These are phyloP conservation scores for Palythoa grandiflora DNA, from an alignment of 92 coral and sea anemone genomes.

Conservation along the genomic window DNA sequence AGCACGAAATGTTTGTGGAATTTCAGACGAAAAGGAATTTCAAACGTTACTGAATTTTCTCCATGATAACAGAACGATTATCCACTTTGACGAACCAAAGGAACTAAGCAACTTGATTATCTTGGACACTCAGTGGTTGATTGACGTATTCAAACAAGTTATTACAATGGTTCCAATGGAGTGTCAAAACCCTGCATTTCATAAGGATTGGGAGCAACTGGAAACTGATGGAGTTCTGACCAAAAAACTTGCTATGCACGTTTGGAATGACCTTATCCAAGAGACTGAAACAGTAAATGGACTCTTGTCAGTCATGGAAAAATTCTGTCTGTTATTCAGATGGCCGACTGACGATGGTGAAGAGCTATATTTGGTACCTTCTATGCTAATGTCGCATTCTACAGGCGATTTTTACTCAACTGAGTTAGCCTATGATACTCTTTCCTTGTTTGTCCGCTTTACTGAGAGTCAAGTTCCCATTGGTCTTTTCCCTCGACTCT, in stretches of 20 bases:
- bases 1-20: not conserved
- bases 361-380: conserved; percentile 17
- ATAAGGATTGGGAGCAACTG: conserved; percentile 39
- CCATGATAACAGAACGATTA: too few relatives aligned
- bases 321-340: not conserved
- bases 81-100: conserved; percentile 41
- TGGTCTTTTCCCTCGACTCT: too few relatives aligned
- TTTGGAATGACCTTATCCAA: too few relatives aligned
- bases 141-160: too few relatives aligned
- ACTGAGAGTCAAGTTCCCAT: not conserved
- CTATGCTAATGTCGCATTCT: too few relatives aligned
- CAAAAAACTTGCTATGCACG: too few relatives aligned
- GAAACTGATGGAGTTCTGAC: too few relatives aligned
- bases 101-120: conserved; percentile 15
- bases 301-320: too few relatives aligned
- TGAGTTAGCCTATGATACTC: conserved; percentile 25
- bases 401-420: not conserved
- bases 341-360: conserved; percentile 31
- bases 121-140: too few relatives aligned
- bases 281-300: too few relatives aligned
- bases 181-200: conserved; percentile 17
- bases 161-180: not conserved
- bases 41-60: too few relatives aligned
- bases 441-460: conserved; percentile 56
- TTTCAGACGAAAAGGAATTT: too few relatives aligned